Evolutionary conservation across 2,888 invertebrate genomes (phyloP), one percentile per base, ranked within the genome.

Genomic region (Dolichopus griseipennis): DNA sequence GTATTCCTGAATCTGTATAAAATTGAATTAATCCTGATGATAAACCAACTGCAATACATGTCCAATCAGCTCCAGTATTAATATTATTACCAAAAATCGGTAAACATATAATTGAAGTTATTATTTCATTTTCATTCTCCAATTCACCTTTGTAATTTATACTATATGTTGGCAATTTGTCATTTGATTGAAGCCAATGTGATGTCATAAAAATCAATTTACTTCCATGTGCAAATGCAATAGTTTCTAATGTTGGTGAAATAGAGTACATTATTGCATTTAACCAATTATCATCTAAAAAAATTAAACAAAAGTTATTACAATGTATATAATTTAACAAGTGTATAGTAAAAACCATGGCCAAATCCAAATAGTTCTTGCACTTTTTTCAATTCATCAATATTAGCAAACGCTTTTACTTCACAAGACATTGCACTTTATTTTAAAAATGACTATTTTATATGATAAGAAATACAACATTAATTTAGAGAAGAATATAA

Each of bases 1-100:
- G 83, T 68, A 89, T 88, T 20, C 95, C 95, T 71, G 88, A 89
- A 79, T 97, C 95, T 1, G 94, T 93, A 77, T 93, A 96, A 82
- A 96, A 94, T 71, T 90, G 85, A 15, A 97, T 85, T 82, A 85
- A 87, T 21, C 97, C 97, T 73, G 92, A 90, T 74, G 87, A 88
- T 75, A 92, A 91, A 18, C 97, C 97, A 69, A 95, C 86, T 70
- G 90, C 87, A 70, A 97, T 86, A 78, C 95, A 95, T 18, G 94
- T 95, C 97, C 97, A 97, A 78, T 97, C 97, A 34, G 93, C 88
- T 3, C 76, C 78, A 8, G 88, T 88, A 76, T 89, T 84, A 0
- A 74, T 73, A 67, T 72, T 73, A 18, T 73, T 74, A 1, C 81
- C 78, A 63, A 80, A 81, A 71, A 85, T 79, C 1, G 85, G 84